These are phyloP conservation scores for Asteroscopus sphinx DNA, from an alignment of 2,888 invertebrate genomes.

Conservation along the genomic window DNA sequence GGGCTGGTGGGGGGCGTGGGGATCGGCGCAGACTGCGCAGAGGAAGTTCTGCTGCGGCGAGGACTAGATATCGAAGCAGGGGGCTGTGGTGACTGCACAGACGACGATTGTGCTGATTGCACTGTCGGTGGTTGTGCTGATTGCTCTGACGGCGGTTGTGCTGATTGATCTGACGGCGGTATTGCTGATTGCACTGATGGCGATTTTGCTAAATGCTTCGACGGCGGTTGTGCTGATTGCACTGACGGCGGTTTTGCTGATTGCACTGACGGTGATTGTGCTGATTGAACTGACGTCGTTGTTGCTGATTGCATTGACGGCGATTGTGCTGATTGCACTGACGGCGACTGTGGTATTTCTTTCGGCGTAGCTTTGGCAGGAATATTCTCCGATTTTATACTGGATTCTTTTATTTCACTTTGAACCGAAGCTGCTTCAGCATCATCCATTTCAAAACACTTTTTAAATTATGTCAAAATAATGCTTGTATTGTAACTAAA, in stretches of 20 bases:
- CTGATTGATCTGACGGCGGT: no score
- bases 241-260: not conserved
- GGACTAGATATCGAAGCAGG: constrained; percentile 11
- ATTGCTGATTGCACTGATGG: not conserved
- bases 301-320: not conserved
- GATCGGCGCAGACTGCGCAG: constrained; percentile 10
- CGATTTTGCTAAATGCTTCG: constrained; percentile 1
- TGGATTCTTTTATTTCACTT: constrained; percentile 37
- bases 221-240: no score
- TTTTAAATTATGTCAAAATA: constrained; percentile 31
- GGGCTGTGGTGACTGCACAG: not conserved
- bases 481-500: constrained; percentile 53
- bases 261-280: no score
- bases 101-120: not conserved
- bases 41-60: constrained; percentile 10
- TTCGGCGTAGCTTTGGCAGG: constrained; percentile 6
- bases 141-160: not conserved
- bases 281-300: no score
- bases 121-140: no score
- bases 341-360: constrained; percentile 2
- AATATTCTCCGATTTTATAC: constrained; percentile 30
- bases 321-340: not conserved
- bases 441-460: constrained; percentile 50
- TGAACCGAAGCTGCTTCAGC: constrained; percentile 34
- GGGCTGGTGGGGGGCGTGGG: constrained; percentile 3